Percentiles rank a stretch among this genome's conserved stretches.
Conservation (phyloP, 2,797 vertebrate species). For the Eulemur coronatus region DNA sequence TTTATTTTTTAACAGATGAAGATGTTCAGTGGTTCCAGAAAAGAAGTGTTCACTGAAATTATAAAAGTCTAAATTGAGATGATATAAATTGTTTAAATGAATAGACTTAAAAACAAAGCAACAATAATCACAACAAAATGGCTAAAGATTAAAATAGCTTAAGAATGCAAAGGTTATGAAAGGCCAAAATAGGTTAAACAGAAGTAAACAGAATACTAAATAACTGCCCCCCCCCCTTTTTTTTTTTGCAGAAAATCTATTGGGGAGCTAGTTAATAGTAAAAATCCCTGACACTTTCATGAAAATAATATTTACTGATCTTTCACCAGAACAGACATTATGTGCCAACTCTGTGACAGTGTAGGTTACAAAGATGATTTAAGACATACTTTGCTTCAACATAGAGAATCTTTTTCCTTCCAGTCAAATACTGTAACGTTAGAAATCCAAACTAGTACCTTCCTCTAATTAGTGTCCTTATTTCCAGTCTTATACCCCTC, state of each 20-base stretch:
- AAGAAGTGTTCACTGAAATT: slow-evolving; percentile 49
- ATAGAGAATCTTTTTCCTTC: neutral
- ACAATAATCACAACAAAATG: slow-evolving; percentile 17
- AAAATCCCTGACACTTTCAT: neutral
- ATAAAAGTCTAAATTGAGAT: slow-evolving; percentile 16
- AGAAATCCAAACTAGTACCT: neutral
- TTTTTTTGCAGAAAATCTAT: neutral
- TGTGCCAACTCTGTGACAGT: slow-evolving; percentile 3
- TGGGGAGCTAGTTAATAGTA: neutral
- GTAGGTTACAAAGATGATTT: slow-evolving; percentile 33
- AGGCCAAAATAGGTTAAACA: slow-evolving; percentile 7
- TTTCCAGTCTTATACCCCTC: neutral
- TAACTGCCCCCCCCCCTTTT: neutral
- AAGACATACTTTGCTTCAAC: slow-evolving; percentile 11
- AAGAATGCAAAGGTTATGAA: neutral
- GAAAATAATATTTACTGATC: slow-evolving; percentile 38
- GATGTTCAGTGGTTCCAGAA: neutral
- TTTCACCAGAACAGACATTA: slow-evolving; percentile 17
- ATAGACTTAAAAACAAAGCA: slow-evolving; percentile 3
- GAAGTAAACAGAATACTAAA: neutral
- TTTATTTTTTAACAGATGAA: neutral
- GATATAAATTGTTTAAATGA: slow-evolving; percentile 29
- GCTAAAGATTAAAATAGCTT: slow-evolving; percentile 25
- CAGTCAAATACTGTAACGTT: neutral
- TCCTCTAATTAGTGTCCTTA: neutral